Evolutionary conservation across 2,888 invertebrate genomes (phyloP).

Genomic region (Sycophila texana): DNA sequence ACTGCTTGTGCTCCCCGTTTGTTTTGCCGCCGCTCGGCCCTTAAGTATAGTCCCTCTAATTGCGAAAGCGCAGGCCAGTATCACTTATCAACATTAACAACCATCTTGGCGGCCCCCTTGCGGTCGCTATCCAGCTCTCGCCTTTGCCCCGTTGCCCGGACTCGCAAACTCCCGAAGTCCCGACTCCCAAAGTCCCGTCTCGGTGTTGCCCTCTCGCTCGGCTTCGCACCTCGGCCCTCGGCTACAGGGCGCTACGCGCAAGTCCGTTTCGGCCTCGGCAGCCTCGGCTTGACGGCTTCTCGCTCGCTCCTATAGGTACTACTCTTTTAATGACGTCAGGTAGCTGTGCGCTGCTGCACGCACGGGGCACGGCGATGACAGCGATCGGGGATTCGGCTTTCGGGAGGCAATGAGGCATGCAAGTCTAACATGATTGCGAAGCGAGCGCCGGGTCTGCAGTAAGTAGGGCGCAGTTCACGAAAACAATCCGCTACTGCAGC

Average conservation of each 20-base stretch:
- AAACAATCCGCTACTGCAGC: too few species aligned
- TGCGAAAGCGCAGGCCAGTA: constrained; percentile 61
- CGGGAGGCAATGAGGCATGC: too few species aligned
- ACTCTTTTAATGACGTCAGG: constrained; percentile 67
- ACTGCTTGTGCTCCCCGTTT: constrained; percentile 42
- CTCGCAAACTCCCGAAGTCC: constrained; percentile 14
- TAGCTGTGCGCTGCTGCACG: constrained; percentile 49
- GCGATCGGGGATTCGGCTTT: too few species aligned
- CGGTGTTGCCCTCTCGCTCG: not conserved
- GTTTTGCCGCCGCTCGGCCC: constrained; percentile 32
- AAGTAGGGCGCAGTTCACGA: too few species aligned
- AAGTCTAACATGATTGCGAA: too few species aligned
- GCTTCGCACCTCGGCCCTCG: constrained; percentile 37
- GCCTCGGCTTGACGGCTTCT: too few species aligned
- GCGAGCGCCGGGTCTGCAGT: too few species aligned
- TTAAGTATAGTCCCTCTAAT: not conserved
- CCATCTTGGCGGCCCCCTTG: constrained; percentile 70
- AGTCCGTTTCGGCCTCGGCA: too few species aligned
- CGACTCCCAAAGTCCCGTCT: not conserved
- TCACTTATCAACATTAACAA: constrained; percentile 73
- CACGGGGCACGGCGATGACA: too few species aligned
- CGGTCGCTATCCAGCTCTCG: not conserved
- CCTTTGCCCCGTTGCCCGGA: not conserved
- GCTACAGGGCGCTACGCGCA: too few species aligned
- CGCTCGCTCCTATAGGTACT: too few species aligned